Conservation (phyloP, 1,140 invertebrate genomes). For the Heliconius himera region DNA sequence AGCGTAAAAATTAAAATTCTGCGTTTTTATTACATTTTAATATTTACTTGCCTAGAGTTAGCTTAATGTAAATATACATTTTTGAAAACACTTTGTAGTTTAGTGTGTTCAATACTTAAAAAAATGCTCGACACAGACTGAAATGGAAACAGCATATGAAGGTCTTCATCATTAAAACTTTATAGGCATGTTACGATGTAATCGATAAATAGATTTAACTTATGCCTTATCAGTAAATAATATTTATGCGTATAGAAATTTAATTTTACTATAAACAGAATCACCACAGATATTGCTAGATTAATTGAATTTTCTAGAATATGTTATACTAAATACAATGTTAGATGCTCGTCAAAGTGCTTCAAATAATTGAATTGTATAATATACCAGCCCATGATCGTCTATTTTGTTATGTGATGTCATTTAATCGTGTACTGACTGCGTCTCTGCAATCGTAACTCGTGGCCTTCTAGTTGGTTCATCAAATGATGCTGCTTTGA, state of each 20-base stretch:
- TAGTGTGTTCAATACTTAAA: too few species aligned
- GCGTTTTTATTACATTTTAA: too few species aligned
- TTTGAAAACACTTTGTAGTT: too few species aligned
- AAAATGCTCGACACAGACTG: too few species aligned
- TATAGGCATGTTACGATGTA: too few species aligned
- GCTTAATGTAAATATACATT: too few species aligned
- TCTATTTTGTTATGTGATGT: slow-evolving; percentile 68
- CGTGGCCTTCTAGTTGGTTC: slow-evolving; percentile 64
- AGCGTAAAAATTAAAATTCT: too few species aligned
- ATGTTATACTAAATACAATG: neutral
- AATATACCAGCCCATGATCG: slow-evolving; percentile 72
- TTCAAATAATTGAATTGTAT: slow-evolving; percentile 20
- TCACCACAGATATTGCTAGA: neutral
- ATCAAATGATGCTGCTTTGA: slow-evolving; percentile 74
- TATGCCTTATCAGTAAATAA: too few species aligned
- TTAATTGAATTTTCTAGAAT: neutral
- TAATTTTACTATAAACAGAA: neutral
- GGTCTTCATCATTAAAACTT: too few species aligned
- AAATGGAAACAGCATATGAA: neutral
- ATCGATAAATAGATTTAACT: too few species aligned
- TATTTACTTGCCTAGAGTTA: too few species aligned
- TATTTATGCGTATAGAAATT: too few species aligned
- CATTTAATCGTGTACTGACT: slow-evolving; percentile 59
- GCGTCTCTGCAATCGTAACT: slow-evolving; percentile 61
- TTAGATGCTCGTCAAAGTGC: slow-evolving; percentile 5